Conservation (phyloP, 2,888 invertebrate genomes). For the Syrphus vitripennis region DNA sequence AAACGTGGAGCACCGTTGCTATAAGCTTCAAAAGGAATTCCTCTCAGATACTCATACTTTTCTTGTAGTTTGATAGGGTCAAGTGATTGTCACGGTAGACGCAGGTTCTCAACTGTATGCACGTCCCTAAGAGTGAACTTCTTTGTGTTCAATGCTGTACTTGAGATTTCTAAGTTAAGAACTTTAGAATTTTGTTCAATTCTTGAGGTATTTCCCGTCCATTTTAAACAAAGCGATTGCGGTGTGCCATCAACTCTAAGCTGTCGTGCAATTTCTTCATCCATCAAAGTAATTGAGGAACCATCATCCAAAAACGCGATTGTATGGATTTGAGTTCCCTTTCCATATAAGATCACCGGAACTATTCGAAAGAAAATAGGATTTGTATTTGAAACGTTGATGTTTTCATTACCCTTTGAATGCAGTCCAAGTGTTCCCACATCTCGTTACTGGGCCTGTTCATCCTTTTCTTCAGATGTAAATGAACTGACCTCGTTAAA, state of each 20-base stretch:
- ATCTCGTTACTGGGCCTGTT: neutral
- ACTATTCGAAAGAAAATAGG: neutral
- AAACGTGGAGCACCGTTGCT: neutral
- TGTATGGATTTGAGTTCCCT: no score
- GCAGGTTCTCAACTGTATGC: no score
- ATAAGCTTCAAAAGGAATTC: neutral
- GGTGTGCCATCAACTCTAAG: neutral
- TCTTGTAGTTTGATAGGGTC: neutral
- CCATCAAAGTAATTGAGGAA: neutral
- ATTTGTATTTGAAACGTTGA: neutral
- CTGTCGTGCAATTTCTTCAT: neutral
- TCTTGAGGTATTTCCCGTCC: neutral
- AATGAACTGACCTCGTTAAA: no score
- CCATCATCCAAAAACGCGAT: no score
- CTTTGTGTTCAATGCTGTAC: neutral
- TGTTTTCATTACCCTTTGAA: neutral
- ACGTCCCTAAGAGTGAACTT: neutral
- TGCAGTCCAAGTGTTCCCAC: neutral
- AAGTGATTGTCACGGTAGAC: neutral
- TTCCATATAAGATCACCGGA: no score
- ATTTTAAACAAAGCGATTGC: neutral
- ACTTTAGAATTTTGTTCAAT: neutral
- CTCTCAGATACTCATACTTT: neutral
- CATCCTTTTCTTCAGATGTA: no score
- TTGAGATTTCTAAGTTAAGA: neutral